phyloP scores from a whole-genome alignment of 2,797 vertebrate species.

The Pseudomugil gertrudae region DNA sequence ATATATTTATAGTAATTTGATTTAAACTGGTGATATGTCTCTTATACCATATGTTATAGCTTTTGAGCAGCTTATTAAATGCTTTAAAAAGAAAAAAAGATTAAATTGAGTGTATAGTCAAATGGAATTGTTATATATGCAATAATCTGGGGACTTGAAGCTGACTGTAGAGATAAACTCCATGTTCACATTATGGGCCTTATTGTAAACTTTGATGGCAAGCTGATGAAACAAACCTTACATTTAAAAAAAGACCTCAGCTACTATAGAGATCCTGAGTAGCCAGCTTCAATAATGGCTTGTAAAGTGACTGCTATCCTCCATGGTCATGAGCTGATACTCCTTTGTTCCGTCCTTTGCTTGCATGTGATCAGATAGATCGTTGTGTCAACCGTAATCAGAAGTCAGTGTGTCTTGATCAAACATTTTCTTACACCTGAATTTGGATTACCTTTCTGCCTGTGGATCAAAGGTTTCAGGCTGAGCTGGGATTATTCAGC shows the following conservation, averaged over 20 bases:
- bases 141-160: neutral
- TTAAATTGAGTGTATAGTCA: neutral
- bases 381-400: slow-evolving; percentile 53
- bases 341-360: slow-evolving; percentile 43
- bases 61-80: neutral
- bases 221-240: slow-evolving; percentile 38
- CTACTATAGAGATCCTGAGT: neutral
- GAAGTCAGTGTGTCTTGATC: slow-evolving; percentile 45
- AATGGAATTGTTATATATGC: slow-evolving; percentile 20
- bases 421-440: slow-evolving; percentile 52
- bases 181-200: slow-evolving; percentile 27
- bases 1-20: neutral
- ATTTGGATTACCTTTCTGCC: slow-evolving; percentile 53
- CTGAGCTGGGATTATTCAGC: slow-evolving; percentile 48
- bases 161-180: slow-evolving; percentile 21
- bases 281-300: slow-evolving; percentile 10
- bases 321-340: slow-evolving; percentile 10
- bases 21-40: neutral
- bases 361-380: slow-evolving; percentile 40
- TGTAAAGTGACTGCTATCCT: slow-evolving; percentile 34
- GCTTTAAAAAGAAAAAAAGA: neutral
- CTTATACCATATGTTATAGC: neutral
- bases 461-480: slow-evolving; percentile 63
- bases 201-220: slow-evolving; percentile 39
- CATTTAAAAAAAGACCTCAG: slow-evolving; percentile 13